Conservation (phyloP, 64 coral and sea anemone genomes). For the Cladopsammia gracilis region DNA sequence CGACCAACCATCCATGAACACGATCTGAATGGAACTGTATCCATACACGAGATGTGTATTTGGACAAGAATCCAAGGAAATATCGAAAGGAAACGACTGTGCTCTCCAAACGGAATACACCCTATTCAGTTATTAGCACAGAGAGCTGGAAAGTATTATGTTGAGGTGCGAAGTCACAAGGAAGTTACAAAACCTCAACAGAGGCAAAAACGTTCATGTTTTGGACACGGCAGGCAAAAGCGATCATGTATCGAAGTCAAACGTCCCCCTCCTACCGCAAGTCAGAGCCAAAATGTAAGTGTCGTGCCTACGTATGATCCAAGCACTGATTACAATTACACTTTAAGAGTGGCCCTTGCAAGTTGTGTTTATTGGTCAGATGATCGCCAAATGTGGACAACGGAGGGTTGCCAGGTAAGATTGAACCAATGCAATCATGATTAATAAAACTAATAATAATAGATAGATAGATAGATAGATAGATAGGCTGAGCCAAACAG, state of each 20-base stretch:
- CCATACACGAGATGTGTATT: neutral
- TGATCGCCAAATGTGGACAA: no score
- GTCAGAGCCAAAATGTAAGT: no score
- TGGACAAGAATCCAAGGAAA: no score
- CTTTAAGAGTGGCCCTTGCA: no score
- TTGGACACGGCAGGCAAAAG: constrained; percentile 9
- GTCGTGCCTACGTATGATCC: no score
- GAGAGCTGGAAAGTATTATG: neutral
- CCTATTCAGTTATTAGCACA: no score
- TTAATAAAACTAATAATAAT: neutral
- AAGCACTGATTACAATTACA: no score
- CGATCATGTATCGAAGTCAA: constrained; percentile 43
- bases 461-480: neutral
- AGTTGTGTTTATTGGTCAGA: no score
- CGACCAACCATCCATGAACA: neutral
- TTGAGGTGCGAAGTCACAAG: neutral
- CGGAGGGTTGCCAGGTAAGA: no score
- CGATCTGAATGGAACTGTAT: neutral
- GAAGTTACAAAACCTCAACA: neutral
- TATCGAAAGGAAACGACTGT: no score
- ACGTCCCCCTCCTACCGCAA: neutral
- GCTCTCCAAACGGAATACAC: no score
- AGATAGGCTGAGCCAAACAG: neutral
- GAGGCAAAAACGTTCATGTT: constrained; percentile 11
- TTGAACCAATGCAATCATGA: no score